Base-by-base conservation (phyloP, 2,888 invertebrate genomes). In the Ormia ochracea region DNA sequence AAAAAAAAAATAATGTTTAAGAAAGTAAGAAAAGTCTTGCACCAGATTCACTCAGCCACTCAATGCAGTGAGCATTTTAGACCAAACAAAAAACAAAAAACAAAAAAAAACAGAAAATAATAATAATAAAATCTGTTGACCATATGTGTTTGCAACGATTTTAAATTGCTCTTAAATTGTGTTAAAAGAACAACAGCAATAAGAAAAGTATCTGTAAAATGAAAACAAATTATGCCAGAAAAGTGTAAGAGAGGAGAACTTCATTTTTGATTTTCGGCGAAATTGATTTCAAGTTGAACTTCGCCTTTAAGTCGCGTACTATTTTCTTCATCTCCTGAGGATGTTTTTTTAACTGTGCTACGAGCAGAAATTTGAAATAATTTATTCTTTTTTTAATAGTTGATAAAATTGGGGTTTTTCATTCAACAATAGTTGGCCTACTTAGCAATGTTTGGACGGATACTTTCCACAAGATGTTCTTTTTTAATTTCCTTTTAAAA, bases 111-210 rank as follows among this genome's bases (percentile, higher is more conserved):
- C 6, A 17, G 3, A 17, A 58, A 48, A 56, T 26, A 45, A 52
- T 33, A 80, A 68, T 76, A n/a, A 75, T 80, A 61, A 76, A 80
- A 80, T 80, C 76, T 80, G 80, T 80, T 80, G 72, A 76, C 80
- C 80, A 80, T 80, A 76, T 80, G 80, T 75, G 75, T 74, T 68
- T 68, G 72, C 73, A 68, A 78, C 61, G 66, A 61, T 45, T 78
- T 73, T 68, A 68, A 80, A 73, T 76, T 68, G 75, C 72, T 80
- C 76, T 80, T 73, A 76, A 80, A 61, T 75, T 61, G 79, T 52
- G 36, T 52, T 41, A 70, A 66, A 48, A 69, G 43, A 52, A 72
- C n/a, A 58, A 58, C n/a, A 72, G 56, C 19, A 21, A 58, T 54
- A 56, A 74, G 48, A 58, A 10, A 23, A 48, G n/a, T 5, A 31